Evolutionary conservation across 2,888 invertebrate species (phyloP), one percentile per base, ranked within the genome.

Genomic region (Brachyptera risi): DNA sequence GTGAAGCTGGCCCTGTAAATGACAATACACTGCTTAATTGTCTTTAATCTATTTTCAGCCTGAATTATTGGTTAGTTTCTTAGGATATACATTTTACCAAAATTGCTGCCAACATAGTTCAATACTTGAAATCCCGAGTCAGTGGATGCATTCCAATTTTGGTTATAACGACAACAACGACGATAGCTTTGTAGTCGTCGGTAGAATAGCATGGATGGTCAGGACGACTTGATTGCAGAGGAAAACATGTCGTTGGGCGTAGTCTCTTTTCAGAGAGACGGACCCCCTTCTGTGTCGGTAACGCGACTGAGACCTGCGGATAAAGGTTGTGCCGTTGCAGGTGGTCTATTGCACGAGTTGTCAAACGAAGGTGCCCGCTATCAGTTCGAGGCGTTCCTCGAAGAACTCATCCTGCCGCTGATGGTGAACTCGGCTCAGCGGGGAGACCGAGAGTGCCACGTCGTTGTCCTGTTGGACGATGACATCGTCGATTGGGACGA

Each of bases 301-400:
- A 11, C 44, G 9, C 44, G 17, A 21, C 19, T 21, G 11, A n/a
- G 44, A 44, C 17, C 44, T 17, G 21, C 44, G 17, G 21, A 44
- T 44, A 44, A 19, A 44, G 44, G 21, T 44, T 44, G 3, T 21
- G 21, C 11, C 21, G n/a, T 44, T 73, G 51, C 69, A 87, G 88
- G 93, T 70, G 97, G 96, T 56, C 83, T 99, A 58, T 83, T 99
- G 60, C 99, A 99, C 77, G 99, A 99, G 77, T 79, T 99, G 56
- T 96, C 96, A 44, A 99, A 99, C 78, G 99, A 99, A 75, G 99
- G 99, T n/a, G 99, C 99, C 0, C 85, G 96, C 2, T 87, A 91
- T 66, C 97, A 98, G 75, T 99, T 99, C 76, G 95, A 96, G 75
- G 85, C 88, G 13, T 99, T 97, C 75, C 83, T 99, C 2, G 98